Percentiles rank a stretch among this genome's conserved stretches.
Conservation (phyloP, 2,113 vertebrate genomes). For the Tachysurus vachellii region DNA sequence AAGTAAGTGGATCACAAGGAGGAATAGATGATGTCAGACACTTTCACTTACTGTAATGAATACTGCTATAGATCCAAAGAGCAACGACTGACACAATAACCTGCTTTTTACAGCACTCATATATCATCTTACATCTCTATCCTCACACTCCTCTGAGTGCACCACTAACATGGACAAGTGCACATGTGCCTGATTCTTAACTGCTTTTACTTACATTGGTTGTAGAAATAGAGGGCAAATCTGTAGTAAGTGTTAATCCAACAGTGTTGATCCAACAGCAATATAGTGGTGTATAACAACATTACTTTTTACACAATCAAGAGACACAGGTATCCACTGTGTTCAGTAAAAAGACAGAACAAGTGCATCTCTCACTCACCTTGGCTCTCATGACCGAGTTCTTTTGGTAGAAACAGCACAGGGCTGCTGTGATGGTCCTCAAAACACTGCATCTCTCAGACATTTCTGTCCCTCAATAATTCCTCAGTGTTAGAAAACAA, state of each 20-base stretch:
- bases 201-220: neutral
- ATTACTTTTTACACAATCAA: neutral
- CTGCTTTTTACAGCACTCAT: constrained; percentile 17
- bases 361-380: constrained; percentile 75
- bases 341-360: neutral
- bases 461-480: constrained; percentile 71
- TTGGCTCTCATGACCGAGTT: constrained; percentile 85
- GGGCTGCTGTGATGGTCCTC: constrained; percentile 80
- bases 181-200: neutral
- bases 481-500: constrained; percentile 16
- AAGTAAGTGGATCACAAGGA: constrained; percentile 33
- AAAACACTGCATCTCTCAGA: constrained; percentile 83
- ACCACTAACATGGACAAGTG: neutral
- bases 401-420: constrained; percentile 95
- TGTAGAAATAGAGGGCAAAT: neutral
- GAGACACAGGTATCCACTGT: neutral
- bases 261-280: neutral
- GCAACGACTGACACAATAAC: constrained; percentile 24
- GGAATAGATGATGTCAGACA: constrained; percentile 21
- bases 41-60: constrained; percentile 59
- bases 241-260: neutral
- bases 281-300: too few species aligned
- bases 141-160: constrained; percentile 24
- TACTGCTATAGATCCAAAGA: constrained; percentile 45
- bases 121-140: constrained; percentile 9